Evolutionary conservation across 2,113 vertebrate genomes (phyloP).

Genomic region (sheep (Ovis aries)): ARS-UI_Ramb_v3.0 NC_056055.1:45078501-45079000

Average conservation of each 20-base stretch:
- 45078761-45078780: background rate
- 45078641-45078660: background rate
- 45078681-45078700: background rate
- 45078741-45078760: background rate
- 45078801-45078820: background rate
- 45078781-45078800: background rate
- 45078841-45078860: background rate
- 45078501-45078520: background rate
- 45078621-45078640: accelerated
- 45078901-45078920: background rate
- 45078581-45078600: background rate
- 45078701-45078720: background rate
- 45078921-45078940: background rate
- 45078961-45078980: background rate
- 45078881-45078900: background rate
- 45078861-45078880: background rate
- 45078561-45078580: background rate
- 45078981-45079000: background rate
- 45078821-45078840: background rate
- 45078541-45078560: background rate
- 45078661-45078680: background rate
- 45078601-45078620: background rate
- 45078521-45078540: background rate
- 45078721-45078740: background rate
- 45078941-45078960: background rate